Evolutionary conservation across 2,113 vertebrate species (phyloP).

Genomic region (Lonchura striata): DNA sequence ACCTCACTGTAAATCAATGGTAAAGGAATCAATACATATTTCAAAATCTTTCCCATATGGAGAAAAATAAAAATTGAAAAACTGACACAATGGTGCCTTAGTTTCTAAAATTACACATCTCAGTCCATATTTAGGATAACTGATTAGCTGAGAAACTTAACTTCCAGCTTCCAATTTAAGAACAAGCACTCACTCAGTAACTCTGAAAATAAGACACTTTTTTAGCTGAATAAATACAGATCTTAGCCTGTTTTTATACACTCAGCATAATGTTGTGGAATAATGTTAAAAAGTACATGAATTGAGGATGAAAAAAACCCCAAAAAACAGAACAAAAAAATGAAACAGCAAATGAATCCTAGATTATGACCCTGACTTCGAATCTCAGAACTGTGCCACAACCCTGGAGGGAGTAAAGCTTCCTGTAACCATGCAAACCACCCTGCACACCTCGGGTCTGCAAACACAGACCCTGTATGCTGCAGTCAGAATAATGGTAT

Average conservation of each 20-base stretch:
- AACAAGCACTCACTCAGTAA: background rate
- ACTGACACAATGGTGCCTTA: background rate
- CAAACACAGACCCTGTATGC: background rate
- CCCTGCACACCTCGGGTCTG: background rate
- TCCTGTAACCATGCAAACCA: background rate
- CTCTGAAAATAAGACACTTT: background rate
- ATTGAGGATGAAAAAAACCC: background rate
- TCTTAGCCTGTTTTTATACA: background rate
- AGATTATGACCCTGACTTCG: background rate
- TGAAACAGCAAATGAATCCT: background rate
- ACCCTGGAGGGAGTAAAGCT: background rate
- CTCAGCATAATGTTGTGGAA: background rate
- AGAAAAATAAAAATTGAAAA: background rate
- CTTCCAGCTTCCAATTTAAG: background rate
- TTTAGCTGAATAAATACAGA: background rate
- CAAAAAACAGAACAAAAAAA: background rate
- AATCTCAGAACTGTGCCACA: background rate
- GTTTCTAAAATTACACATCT: background rate
- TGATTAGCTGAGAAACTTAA: conserved; percentile 6
- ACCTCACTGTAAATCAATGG: background rate
- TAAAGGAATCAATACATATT: background rate
- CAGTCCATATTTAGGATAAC: background rate
- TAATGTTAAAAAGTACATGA: background rate
- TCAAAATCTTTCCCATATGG: background rate
- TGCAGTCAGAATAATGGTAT: background rate